Evolutionary conservation across 1,140 invertebrate genomes (phyloP).

Genomic region (Papilio xuthus): DNA sequence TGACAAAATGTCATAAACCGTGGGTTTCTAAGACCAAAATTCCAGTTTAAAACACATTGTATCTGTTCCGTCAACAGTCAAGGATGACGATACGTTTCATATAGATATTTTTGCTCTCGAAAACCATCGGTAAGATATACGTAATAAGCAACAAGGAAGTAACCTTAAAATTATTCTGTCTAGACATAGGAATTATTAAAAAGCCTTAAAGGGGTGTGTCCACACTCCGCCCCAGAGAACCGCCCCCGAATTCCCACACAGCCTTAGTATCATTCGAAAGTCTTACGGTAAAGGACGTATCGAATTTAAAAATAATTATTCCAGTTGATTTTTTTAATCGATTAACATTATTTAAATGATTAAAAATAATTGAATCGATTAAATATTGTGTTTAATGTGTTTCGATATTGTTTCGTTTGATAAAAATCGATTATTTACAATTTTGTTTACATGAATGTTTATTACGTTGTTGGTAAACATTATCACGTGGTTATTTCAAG

Average conservation of each 20-base stretch:
- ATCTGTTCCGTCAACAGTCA: too few species aligned
- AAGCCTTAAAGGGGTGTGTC: conserved; percentile 30
- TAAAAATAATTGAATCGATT: neutral
- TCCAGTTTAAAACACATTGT: too few species aligned
- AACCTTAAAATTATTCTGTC: conserved; percentile 25
- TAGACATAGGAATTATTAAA: conserved; percentile 36
- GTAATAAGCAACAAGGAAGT: conserved; percentile 25
- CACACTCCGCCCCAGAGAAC: conserved; percentile 9
- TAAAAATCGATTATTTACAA: neutral
- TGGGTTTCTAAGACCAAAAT: too few species aligned
- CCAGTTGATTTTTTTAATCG: neutral
- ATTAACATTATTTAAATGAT: neutral
- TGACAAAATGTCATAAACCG: too few species aligned
- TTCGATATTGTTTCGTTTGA: neutral
- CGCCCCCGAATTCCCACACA: conserved; percentile 5
- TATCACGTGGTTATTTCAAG: conserved; percentile 23
- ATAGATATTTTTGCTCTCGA: too few species aligned
- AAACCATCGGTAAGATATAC: too few species aligned
- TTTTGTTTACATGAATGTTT: conserved; percentile 23
- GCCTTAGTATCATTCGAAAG: conserved; percentile 3
- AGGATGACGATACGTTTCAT: too few species aligned
- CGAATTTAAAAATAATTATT: neutral
- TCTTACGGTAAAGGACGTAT: conserved; percentile 12
- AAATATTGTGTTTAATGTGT: neutral
- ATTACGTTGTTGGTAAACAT: conserved; percentile 26